Evolutionary conservation across 2,797 vertebrate species (phyloP).

Genomic region (Holocentrus rufus): DNA sequence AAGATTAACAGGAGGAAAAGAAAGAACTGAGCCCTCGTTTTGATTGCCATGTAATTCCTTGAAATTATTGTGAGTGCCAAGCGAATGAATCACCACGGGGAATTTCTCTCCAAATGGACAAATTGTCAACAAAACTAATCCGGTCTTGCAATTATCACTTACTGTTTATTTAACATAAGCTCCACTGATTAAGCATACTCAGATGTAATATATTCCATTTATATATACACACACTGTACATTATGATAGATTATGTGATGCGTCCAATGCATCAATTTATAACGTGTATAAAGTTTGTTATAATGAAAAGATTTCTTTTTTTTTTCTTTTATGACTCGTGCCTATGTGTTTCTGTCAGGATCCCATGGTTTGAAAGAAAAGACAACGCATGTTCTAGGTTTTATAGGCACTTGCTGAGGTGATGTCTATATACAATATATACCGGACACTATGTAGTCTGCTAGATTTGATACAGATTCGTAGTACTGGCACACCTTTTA

Average conservation of each 20-base stretch:
- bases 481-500: conserved; percentile 95
- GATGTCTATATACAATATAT: conserved; percentile 99
- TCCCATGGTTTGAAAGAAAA: conserved; percentile 78
- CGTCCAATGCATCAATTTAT: conserved; percentile 81
- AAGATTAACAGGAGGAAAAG: conserved; percentile 44
- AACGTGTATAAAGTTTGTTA: conserved; percentile 93
- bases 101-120: conserved; percentile 70
- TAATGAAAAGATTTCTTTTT: conserved; percentile 82
- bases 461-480: conserved; percentile 99
- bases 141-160: conserved; percentile 78
- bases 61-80: conserved; percentile 70
- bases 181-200: conserved; percentile 87
- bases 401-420: conserved; percentile 99
- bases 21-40: conserved; percentile 29
- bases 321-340: conserved; percentile 93
- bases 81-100: conserved; percentile 72
- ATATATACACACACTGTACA: conserved; percentile 79
- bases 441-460: conserved; percentile 99
- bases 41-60: conserved; percentile 50
- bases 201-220: conserved; percentile 88
- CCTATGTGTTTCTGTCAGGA: conserved; percentile 94
- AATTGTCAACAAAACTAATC: conserved; percentile 67
- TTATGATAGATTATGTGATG: conserved; percentile 82
- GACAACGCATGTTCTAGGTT: conserved; percentile 90
- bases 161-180: conserved; percentile 86